Conservation (phyloP, 2,113 vertebrate species). For the Sinocyclocheilus maitianheensis region DNA sequence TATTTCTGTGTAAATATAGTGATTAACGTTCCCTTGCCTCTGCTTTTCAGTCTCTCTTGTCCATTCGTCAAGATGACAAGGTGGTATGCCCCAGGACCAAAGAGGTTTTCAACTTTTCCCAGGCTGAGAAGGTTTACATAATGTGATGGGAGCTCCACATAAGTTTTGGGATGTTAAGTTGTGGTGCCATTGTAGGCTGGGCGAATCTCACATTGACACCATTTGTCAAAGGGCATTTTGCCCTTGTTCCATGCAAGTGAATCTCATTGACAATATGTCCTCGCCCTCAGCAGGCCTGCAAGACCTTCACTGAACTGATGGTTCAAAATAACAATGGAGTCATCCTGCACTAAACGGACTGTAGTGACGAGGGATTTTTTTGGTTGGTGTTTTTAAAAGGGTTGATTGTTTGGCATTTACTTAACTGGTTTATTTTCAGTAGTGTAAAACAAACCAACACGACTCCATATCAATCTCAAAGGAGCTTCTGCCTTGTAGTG, state of each 20-base stretch:
- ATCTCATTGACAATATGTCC: conserved; percentile 26
- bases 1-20: neutral
- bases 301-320: conserved; percentile 27
- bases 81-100: conserved; percentile 99
- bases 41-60: conserved; percentile 90
- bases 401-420: conserved; percentile 57
- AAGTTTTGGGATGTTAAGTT: conserved; percentile 33
- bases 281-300: conserved; percentile 4
- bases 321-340: conserved; percentile 28
- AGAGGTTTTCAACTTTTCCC: conserved; percentile 99
- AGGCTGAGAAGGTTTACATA: conserved; percentile 99
- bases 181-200: conserved; percentile 37
- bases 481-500: conserved; percentile 52
- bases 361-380: conserved; percentile 20
- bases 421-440: conserved; percentile 53
- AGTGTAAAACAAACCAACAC: conserved; percentile 48
- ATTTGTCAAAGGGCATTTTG: conserved; percentile 37
- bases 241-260: conserved; percentile 39
- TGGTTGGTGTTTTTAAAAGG: conserved; percentile 49
- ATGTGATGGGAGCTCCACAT: conserved; percentile 80
- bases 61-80: conserved; percentile 99
- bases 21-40: conserved; percentile 7
- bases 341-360: conserved; percentile 5
- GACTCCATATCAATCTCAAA: conserved; percentile 55
- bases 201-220: conserved; percentile 52